Conservation (phyloP, 30 jellyfish, hydroid and myxozoan genomes). For the Aurelia sp. region DNA sequence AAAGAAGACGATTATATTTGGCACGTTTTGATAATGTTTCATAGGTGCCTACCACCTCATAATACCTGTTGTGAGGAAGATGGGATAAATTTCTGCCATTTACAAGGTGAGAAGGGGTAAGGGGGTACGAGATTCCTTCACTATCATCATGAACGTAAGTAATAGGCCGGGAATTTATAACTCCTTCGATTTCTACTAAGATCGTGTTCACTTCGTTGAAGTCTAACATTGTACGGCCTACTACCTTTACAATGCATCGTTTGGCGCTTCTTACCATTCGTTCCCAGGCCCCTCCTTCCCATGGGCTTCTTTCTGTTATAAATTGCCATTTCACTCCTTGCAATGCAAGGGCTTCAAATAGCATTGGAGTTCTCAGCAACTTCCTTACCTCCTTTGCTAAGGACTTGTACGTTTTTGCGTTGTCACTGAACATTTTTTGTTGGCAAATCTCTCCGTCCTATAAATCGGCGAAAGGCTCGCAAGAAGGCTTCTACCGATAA, state of each 20-base stretch:
- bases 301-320: conserved; percentile 16
- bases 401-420: conserved; percentile 53
- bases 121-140: conserved; percentile 34
- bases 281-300: conserved; percentile 65
- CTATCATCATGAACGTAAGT: conserved; percentile 19
- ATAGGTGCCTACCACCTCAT: conserved; percentile 30
- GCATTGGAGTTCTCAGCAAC: conserved; percentile 5
- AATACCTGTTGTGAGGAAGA: conserved; percentile 2
- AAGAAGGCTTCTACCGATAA: conserved; percentile 24
- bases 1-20: not conserved
- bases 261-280: conserved; percentile 29
- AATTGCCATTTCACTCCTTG: conserved; percentile 33
- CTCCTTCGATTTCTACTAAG: conserved; percentile 29
- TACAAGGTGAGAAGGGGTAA: conserved; percentile 41
- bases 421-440: conserved; percentile 13
- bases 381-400: conserved; percentile 32
- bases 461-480: conserved; percentile 43
- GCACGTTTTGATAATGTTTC: conserved; percentile 48
- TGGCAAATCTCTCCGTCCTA: conserved; percentile 54
- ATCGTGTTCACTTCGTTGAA: conserved; percentile 30
- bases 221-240: conserved; percentile 32
- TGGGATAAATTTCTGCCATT: conserved; percentile 33
- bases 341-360: not conserved
- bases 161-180: conserved; percentile 33
- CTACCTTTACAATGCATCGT: conserved; percentile 9